phyloP scores from a whole-genome alignment of 2,888 invertebrate genomes.

The Cabera pusaria region DNA sequence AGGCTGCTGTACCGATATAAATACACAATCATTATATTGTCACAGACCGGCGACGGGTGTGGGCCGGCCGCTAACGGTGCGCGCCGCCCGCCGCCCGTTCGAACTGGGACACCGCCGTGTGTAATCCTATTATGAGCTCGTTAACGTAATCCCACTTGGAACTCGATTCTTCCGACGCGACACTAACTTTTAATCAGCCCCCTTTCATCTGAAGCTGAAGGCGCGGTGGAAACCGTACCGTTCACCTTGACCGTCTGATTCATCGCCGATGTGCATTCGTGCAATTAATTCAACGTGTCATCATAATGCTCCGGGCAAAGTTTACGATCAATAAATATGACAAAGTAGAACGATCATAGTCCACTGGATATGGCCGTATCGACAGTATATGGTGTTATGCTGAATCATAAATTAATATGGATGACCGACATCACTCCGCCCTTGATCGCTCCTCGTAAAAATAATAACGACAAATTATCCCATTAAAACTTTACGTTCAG shows the following conservation, averaged over 20 bases:
- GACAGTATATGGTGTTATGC: constrained; percentile 47
- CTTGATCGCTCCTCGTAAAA: constrained; percentile 37
- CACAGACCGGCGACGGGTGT: constrained; percentile 62
- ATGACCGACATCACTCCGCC: constrained; percentile 35
- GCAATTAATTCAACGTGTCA: constrained; percentile 46
- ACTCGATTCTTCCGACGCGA: constrained; percentile 50
- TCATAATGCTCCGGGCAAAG: constrained; percentile 39
- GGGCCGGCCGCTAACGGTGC: constrained; percentile 45
- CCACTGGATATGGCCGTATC: constrained; percentile 35
- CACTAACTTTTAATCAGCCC: constrained; percentile 35
- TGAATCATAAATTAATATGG: constrained; percentile 58
- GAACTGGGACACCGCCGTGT: constrained; percentile 71
- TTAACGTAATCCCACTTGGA: constrained; percentile 70
- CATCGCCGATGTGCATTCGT: constrained; percentile 39
- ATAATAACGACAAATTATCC: constrained; percentile 60
- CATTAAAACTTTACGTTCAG: constrained; percentile 45
- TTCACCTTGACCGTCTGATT: constrained; percentile 35
- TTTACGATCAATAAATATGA: constrained; percentile 40
- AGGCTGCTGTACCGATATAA: constrained; percentile 57
- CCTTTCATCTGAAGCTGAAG: constrained; percentile 27
- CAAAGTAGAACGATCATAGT: constrained; percentile 38
- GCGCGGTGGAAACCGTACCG: constrained; percentile 2
- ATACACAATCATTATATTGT: constrained; percentile 75
- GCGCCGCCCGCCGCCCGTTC: constrained; percentile 56
- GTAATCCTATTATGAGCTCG: constrained; percentile 80